These are phyloP conservation scores for Barnardius zonarius DNA, from an alignment of 2,113 vertebrate genomes.

Conservation along the genomic window DNA sequence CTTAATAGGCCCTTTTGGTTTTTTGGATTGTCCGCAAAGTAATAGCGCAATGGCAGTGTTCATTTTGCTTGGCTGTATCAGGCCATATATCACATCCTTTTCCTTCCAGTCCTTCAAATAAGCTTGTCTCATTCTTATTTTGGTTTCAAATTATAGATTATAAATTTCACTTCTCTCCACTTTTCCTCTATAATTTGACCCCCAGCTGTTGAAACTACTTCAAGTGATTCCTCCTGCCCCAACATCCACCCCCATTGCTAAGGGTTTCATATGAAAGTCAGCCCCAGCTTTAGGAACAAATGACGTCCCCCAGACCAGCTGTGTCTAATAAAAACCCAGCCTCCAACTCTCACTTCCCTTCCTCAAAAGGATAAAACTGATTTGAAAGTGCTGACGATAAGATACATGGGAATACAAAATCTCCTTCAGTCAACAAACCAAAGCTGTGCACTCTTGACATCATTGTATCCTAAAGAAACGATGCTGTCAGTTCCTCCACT, in stretches of 20 bases:
- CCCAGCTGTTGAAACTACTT: slow-evolving; percentile 53
- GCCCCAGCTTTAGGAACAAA: slow-evolving; percentile 31
- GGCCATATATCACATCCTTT: slow-evolving; percentile 52
- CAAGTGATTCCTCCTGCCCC: slow-evolving; percentile 16
- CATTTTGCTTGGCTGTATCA: slow-evolving; percentile 65
- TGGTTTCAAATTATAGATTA: slow-evolving; percentile 72
- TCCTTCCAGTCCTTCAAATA: slow-evolving; percentile 43
- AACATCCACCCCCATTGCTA: not conserved
- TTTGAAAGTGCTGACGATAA: slow-evolving; percentile 21
- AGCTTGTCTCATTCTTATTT: slow-evolving; percentile 44
- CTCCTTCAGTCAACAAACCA: not conserved
- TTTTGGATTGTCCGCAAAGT: slow-evolving; percentile 56
- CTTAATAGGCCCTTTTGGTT: slow-evolving; percentile 48
- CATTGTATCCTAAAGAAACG: not conserved
- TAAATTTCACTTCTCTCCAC: slow-evolving; percentile 59
- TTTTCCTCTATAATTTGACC: slow-evolving; percentile 62
- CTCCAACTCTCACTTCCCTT: slow-evolving; percentile 23
- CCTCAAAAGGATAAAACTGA: slow-evolving; percentile 29
- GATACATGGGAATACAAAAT: slow-evolving; percentile 38
- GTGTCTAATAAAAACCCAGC: slow-evolving; percentile 36
- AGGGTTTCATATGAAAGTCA: slow-evolving; percentile 24
- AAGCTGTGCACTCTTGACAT: slow-evolving; percentile 4
- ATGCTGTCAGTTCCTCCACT: not conserved
- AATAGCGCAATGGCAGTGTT: slow-evolving; percentile 39
- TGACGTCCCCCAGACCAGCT: slow-evolving; percentile 44